Conservation (phyloP, 2,797 vertebrate genomes). For the Takifugu ocellatus region DNA sequence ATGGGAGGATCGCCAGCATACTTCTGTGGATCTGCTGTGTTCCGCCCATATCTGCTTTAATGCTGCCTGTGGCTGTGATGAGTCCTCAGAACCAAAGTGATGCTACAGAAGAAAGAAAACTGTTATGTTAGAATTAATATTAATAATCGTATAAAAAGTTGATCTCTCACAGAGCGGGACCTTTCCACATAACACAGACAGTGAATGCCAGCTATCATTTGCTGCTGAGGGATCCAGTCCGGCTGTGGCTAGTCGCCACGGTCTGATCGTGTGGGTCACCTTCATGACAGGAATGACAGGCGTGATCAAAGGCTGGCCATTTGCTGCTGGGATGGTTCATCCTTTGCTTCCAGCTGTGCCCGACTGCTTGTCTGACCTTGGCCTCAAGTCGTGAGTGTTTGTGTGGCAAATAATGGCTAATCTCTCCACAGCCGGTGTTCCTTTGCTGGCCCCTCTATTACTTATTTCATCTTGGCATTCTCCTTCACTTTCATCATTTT, state of each 20-base stretch:
- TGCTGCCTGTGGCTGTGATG: constrained; percentile 35
- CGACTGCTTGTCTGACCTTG: constrained; percentile 64
- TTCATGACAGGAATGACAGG: constrained; percentile 65
- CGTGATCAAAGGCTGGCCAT: constrained; percentile 72
- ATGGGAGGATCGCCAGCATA: constrained; percentile 36
- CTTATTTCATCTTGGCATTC: constrained; percentile 58
- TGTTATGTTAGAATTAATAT: constrained; percentile 9
- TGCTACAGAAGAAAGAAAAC: constrained; percentile 14
- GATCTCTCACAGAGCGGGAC: constrained; percentile 34
- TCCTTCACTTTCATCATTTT: constrained; percentile 15
- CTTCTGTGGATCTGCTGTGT: constrained; percentile 19
- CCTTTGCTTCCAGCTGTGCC: constrained; percentile 58
- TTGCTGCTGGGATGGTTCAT: constrained; percentile 60
- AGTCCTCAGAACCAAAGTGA: constrained; percentile 41
- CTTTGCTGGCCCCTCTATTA: constrained; percentile 55
- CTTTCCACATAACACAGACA: constrained; percentile 12
- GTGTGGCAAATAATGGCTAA: constrained; percentile 63
- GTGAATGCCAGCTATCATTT: constrained; percentile 28
- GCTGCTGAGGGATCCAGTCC: constrained; percentile 10
- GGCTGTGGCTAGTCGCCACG: constrained; percentile 29
- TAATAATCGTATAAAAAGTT: constrained; percentile 23
- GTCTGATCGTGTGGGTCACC: constrained; percentile 65
- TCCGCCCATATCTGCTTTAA: constrained; percentile 18
- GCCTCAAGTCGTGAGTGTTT: constrained; percentile 49
- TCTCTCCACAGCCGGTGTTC: constrained; percentile 30